These are phyloP conservation scores for Indri indri DNA, from an alignment of 2,113 vertebrate genomes.

Conservation along the genomic window DNA sequence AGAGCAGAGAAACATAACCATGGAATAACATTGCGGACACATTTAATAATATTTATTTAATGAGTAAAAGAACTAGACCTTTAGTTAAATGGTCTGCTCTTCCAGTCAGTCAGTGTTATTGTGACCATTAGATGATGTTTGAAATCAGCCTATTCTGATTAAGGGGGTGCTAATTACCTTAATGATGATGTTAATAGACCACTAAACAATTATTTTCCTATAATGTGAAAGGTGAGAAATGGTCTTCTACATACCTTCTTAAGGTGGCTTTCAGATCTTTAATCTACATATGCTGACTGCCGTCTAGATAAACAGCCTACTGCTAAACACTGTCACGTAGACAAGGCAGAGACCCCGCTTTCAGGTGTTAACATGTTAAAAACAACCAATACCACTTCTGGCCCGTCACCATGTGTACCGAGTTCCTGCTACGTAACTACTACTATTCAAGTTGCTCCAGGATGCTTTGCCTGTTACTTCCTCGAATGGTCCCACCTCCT, in stretches of 20 bases:
- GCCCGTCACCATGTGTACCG: not conserved
- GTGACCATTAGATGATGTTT: not conserved
- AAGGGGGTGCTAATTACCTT: slow-evolving; percentile 12
- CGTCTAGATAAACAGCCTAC: not conserved
- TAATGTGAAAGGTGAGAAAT: not conserved
- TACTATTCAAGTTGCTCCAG: not conserved
- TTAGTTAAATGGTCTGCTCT: slow-evolving; percentile 49
- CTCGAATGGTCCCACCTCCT: not conserved
- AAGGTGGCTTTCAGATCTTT: not conserved
- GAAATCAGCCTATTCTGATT: not conserved
- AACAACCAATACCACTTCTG: no score
- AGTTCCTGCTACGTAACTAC: not conserved
- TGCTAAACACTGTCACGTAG: not conserved
- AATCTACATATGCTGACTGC: not conserved
- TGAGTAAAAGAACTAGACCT: slow-evolving; percentile 55
- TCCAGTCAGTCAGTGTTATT: slow-evolving; percentile 57
- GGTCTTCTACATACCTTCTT: not conserved
- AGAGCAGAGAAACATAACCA: slow-evolving; percentile 35
- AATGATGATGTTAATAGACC: not conserved
- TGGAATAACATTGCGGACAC: slow-evolving; percentile 35
- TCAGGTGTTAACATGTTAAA: not conserved
- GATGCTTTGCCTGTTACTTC: not conserved
- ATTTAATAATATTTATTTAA: slow-evolving; percentile 62
- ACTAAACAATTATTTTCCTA: not conserved
- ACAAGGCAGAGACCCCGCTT: not conserved